Base-by-base conservation (phyloP, 2,797 vertebrate species). In the Nyctibius grandis region DNA sequence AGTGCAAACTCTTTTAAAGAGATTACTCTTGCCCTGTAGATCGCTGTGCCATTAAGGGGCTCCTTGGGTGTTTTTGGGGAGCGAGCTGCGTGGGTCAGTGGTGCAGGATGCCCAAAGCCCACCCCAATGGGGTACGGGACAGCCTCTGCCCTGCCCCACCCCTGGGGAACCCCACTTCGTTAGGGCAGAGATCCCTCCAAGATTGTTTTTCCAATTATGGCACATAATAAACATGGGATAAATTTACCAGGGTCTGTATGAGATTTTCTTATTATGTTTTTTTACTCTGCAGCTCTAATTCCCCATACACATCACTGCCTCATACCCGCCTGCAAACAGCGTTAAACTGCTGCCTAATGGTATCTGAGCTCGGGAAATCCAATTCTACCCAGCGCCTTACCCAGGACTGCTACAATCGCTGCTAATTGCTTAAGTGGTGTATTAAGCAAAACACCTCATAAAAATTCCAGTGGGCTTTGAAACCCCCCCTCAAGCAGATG, bases 341-440 rank as follows among this genome's bases (percentile, higher is more conserved):
- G 4, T 56, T 50, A 68, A 89, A 82, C 81, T 59, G 73, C 79
- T 85, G 45, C 78, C 83, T 95, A 84, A 93, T 69, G 88, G 47
- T 56, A 91, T 59, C 88, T n/a, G 69, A 96, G 93, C 91, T 80
- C 21, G 64, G 92, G 87, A 96, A 97, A 94, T 89, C 79, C 88
- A 91, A 65, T 92, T 97, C 88, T 83, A 82, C 80, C 60, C 90
- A 81, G 77, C 12, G 38, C 65, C 86, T 88, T 67, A 34, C 48
- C 84, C 61, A 86, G 91, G 54, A 79, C 89, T 53, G 59, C 88
- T 77, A 86, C 72, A 91, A 73, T 96, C n/a, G 7, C 45, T 83
- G 93, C 91, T 94, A 94, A 96, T 93, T 90, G 83, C 92, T 95
- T 93, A 88, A 96, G 87, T 69, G 73, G 83, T 70, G 54, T 87